These are phyloP conservation scores for Drosophila azteca DNA, from an alignment of 1,140 invertebrate species.

Conservation along the genomic window DNA sequence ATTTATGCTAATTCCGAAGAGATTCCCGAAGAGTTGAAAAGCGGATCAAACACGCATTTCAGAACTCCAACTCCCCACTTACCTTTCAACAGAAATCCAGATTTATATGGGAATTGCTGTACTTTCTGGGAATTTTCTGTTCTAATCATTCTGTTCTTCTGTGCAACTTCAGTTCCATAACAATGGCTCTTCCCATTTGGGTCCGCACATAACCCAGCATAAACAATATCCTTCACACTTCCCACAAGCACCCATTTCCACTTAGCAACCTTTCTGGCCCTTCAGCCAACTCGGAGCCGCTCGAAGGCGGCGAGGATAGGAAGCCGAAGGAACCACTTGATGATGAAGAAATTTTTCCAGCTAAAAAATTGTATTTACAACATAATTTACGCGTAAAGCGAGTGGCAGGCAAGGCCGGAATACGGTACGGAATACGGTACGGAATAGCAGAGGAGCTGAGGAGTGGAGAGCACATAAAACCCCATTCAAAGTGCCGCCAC, in stretches of 20 bases:
- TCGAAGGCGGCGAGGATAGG: neutral
- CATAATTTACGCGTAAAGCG: slow-evolving; percentile 65
- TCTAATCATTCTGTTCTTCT: no score
- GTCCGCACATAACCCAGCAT: slow-evolving; percentile 20
- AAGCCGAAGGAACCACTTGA: slow-evolving; percentile 42
- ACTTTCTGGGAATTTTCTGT: slow-evolving; percentile 11
- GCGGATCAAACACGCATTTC: no score
- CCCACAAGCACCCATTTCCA: slow-evolving; percentile 61
- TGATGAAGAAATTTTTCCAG: slow-evolving; percentile 70
- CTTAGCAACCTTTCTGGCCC: slow-evolving; percentile 65
- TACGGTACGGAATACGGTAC: no score
- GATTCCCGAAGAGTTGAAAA: slow-evolving; percentile 18
- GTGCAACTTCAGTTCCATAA: no score
- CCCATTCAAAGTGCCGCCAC: slow-evolving; percentile 63
- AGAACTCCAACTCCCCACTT: no score
- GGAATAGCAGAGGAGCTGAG: neutral
- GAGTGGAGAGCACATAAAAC: slow-evolving; percentile 30
- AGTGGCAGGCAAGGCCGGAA: neutral
- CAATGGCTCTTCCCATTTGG: neutral
- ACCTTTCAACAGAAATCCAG: neutral
- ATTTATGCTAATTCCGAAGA: slow-evolving; percentile 36
- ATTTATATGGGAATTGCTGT: slow-evolving; percentile 5
- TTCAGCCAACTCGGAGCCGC: slow-evolving; percentile 13
- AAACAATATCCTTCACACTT: slow-evolving; percentile 62
- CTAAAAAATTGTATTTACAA: slow-evolving; percentile 75